Evolutionary conservation across 2,888 invertebrate species (phyloP).

Genomic region (Lepeophtheirus nordmannii): DNA sequence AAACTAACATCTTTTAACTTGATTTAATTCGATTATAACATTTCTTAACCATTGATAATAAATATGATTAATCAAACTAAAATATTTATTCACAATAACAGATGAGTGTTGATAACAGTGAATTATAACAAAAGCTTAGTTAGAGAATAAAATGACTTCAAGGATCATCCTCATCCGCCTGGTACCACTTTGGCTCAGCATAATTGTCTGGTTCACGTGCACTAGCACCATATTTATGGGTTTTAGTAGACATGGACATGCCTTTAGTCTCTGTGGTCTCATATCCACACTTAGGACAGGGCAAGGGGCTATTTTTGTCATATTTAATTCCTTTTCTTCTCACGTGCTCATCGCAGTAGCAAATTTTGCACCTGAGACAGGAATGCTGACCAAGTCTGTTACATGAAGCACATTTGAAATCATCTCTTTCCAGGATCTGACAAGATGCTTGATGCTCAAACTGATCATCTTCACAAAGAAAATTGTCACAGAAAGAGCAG

Average conservation of each 20-base stretch:
- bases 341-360: constrained; percentile 93
- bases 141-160: not conserved
- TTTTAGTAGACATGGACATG: constrained; percentile 81
- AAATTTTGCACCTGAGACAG: constrained; percentile 83
- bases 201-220: constrained; percentile 49
- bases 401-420: constrained; percentile 89
- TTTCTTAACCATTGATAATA: no score
- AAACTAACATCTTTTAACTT: no score
- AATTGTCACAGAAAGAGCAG: constrained; percentile 77
- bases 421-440: constrained; percentile 85
- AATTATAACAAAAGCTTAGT: not conserved
- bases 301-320: constrained; percentile 61
- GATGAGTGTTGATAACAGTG: not conserved
- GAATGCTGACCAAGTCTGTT: constrained; percentile 88
- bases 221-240: constrained; percentile 67
- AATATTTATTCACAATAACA: no score
- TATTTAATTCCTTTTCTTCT: constrained; percentile 72
- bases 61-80: no score
- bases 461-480: constrained; percentile 77
- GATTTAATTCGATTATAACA: no score
- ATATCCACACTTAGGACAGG: constrained; percentile 85
- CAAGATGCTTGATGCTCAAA: constrained; percentile 95
- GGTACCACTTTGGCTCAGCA: constrained; percentile 33
- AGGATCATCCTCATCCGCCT: constrained; percentile 26
- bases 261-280: constrained; percentile 85